phyloP scores from a whole-genome alignment of 2,797 vertebrate species.

The Caiman crocodilus region DNA sequence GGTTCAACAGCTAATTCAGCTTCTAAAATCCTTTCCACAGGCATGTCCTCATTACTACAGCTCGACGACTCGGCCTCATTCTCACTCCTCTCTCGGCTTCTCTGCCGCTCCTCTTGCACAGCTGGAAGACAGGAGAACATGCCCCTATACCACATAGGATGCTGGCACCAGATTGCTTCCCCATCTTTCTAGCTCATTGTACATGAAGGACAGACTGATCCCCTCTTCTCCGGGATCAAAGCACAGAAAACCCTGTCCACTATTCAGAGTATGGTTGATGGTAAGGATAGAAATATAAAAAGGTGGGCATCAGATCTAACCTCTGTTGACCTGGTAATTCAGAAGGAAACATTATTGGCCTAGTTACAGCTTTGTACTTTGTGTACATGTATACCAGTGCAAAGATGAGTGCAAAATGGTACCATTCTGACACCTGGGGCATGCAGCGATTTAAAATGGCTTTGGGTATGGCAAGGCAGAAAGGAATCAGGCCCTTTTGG shows the following conservation, averaged over 20 bases:
- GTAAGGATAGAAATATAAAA: not conserved
- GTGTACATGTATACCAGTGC: not conserved
- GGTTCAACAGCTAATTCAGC: slow-evolving; percentile 95
- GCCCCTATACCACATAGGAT: not conserved
- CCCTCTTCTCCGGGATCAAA: not conserved
- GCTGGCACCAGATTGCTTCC: not conserved
- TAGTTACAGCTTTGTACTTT: not conserved
- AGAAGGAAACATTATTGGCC: not conserved
- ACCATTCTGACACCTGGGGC: too few relatives aligned
- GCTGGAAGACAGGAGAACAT: slow-evolving; percentile 76
- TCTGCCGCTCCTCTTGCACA: slow-evolving; percentile 96
- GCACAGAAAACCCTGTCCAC: not conserved
- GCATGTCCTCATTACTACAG: slow-evolving; percentile 92
- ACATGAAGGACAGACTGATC: not conserved
- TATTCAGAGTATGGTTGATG: not conserved
- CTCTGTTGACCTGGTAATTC: not conserved
- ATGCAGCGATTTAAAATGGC: not conserved
- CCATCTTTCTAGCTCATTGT: not conserved
- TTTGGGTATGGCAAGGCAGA: not conserved
- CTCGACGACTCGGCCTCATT: slow-evolving; percentile 89
- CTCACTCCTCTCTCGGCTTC: slow-evolving; percentile 92
- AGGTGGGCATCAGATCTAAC: not conserved
- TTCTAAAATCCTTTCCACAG: slow-evolving; percentile 96
- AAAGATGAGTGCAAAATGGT: not conserved
- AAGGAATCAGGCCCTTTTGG: not conserved